Percentiles rank a stretch among this genome's conserved stretches.
Conservation (phyloP, 2,888 invertebrate species). For the Caenorhabditis drosophilae region DNA sequence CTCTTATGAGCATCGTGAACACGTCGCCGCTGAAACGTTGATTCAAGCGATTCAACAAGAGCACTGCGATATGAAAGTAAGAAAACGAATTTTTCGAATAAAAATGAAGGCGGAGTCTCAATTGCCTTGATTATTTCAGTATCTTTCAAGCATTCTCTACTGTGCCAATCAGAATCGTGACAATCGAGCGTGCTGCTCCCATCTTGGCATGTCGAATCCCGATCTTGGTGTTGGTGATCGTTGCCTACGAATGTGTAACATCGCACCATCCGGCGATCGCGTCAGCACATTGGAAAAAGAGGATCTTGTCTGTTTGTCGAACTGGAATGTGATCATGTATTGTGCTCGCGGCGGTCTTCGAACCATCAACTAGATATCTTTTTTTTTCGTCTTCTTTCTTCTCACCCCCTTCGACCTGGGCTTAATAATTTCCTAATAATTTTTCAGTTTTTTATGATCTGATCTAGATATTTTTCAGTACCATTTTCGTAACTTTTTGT, state of each 20-base stretch:
- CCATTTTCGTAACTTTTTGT: too few relatives aligned
- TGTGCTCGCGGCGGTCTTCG: conserved; percentile 64
- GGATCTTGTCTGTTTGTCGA: conserved; percentile 63
- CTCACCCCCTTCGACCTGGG: too few relatives aligned
- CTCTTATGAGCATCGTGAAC: conserved; percentile 65
- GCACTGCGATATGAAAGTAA: conserved; percentile 48
- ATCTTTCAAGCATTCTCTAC: conserved; percentile 59
- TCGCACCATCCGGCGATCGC: conserved; percentile 53
- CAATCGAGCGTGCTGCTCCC: conserved; percentile 64
- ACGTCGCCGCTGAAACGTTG: conserved; percentile 62
- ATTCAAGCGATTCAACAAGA: conserved; percentile 60
- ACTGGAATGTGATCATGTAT: conserved; percentile 68
- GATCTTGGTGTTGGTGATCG: conserved; percentile 63
- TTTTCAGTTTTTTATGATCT: conserved; percentile 9
- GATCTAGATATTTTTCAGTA: too few relatives aligned
- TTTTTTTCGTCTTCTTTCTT: neutral
- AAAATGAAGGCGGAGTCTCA: neutral
- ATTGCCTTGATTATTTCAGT: conserved; percentile 18
- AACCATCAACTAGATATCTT: conserved; percentile 52
- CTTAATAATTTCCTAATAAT: conserved; percentile 32
- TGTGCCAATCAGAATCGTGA: conserved; percentile 67
- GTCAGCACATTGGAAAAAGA: conserved; percentile 59
- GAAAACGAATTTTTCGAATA: neutral
- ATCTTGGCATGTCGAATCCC: conserved; percentile 57
- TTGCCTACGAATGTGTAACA: conserved; percentile 65